These are phyloP conservation scores for Halocynthia roretzi DNA, from an alignment of 23 tunicate species.

Conservation along the genomic window DNA sequence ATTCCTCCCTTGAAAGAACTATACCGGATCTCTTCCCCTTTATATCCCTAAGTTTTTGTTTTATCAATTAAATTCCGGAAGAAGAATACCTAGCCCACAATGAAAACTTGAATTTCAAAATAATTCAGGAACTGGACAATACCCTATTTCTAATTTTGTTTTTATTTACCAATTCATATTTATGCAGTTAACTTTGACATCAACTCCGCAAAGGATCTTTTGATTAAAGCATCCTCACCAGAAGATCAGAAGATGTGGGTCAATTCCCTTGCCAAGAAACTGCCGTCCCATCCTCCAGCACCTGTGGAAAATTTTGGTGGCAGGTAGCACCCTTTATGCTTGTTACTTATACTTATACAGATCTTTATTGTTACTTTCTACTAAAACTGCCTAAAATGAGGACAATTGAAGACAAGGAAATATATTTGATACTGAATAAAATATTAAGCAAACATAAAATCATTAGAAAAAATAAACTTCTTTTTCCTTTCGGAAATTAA, in stretches of 20 bases:
- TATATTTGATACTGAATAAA: too few species aligned
- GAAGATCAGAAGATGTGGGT: slow-evolving; percentile 92
- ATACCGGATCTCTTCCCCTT: neutral
- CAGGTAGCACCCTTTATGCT: slow-evolving; percentile 14
- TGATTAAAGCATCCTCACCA: slow-evolving; percentile 43
- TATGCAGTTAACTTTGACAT: slow-evolving; percentile 59
- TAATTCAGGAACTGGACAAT: neutral
- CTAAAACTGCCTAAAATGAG: too few species aligned
- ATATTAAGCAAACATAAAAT: neutral
- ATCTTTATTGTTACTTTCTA: too few species aligned
- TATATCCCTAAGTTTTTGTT: too few species aligned
- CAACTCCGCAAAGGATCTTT: slow-evolving; percentile 82
- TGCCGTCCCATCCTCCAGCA: slow-evolving; percentile 75
- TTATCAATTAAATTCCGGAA: too few species aligned
- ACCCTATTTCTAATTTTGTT: neutral
- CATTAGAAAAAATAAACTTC: neutral
- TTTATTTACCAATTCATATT: neutral
- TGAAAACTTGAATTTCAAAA: too few species aligned
- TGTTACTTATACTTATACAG: neutral
- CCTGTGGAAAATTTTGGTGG: slow-evolving; percentile 40
- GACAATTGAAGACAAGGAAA: too few species aligned
- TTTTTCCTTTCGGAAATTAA: too few species aligned
- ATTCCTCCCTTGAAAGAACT: neutral
- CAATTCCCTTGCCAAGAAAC: slow-evolving; percentile 49
- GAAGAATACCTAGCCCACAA: too few species aligned